phyloP scores from a whole-genome alignment of 2,113 vertebrate genomes.

The Sinocyclocheilus maitianheensis region DNA sequence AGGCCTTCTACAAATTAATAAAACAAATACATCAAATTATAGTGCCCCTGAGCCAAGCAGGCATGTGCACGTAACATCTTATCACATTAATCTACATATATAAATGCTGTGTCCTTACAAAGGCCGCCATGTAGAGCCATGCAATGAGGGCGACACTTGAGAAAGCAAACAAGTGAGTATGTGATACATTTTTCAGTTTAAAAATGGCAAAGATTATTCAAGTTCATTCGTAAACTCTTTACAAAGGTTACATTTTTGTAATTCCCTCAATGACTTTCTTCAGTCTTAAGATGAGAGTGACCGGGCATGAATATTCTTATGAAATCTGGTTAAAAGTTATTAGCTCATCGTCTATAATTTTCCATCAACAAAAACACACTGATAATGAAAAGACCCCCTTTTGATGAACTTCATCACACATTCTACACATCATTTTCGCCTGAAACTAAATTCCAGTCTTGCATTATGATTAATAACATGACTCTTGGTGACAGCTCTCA shows the following conservation, averaged over 20 bases:
- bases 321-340: slow-evolving; percentile 33
- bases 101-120: not conserved
- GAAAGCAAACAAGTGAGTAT: not conserved
- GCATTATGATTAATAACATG: not conserved
- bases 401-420: not conserved
- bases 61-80: not conserved
- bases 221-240: not conserved
- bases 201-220: slow-evolving; percentile 1
- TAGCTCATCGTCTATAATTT: not conserved
- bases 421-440: not conserved
- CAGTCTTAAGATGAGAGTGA: not conserved
- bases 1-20: slow-evolving; percentile 12
- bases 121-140: not conserved
- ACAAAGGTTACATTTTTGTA: slow-evolving; percentile 16
- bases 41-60: slow-evolving; percentile 3
- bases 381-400: not conserved
- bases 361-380: not conserved
- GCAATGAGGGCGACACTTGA: not conserved
- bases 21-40: not conserved
- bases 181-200: not conserved
- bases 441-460: not conserved
- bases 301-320: slow-evolving; percentile 1
- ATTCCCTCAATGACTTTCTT: not conserved
- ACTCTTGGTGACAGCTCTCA: not conserved
- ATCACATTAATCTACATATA: not conserved